Percentiles rank a stretch among this genome's conserved stretches.
Evolutionary conservation across 2,888 invertebrate species (phyloP).

Genomic region (Drosophila emarginata): DNA sequence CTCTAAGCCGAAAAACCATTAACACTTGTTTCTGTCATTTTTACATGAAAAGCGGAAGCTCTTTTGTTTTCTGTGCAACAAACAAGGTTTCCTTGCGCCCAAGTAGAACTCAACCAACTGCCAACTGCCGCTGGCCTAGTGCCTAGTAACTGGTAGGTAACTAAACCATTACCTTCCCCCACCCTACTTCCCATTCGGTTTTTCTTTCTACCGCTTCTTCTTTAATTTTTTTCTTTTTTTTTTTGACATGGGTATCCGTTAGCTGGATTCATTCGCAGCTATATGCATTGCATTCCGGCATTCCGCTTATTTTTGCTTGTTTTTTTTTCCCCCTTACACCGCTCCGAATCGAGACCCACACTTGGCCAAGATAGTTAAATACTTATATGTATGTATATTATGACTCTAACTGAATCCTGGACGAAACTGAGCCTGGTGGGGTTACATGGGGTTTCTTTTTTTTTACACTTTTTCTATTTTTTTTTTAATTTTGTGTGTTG

Average conservation of each 20-base stretch:
- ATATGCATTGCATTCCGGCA: conserved; percentile 44
- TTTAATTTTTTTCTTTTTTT: conserved; percentile 32
- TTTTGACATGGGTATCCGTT: conserved; percentile 74
- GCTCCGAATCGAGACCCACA: neutral
- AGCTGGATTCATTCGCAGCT: conserved; percentile 65
- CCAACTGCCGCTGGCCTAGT: conserved; percentile 56
- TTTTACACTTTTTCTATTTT: neutral
- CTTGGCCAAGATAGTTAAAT: conserved; percentile 41
- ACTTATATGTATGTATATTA: conserved; percentile 59
- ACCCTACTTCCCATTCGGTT: neutral
- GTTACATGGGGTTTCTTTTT: neutral
- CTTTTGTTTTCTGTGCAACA: conserved; percentile 76
- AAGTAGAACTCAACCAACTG: conserved; percentile 19
- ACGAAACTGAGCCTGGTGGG: neutral
- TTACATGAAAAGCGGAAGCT: conserved; percentile 76
- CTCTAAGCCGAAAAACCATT: conserved; percentile 72
- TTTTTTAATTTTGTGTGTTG: conserved; percentile 5
- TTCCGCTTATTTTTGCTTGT: conserved; percentile 56
- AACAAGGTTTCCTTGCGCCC: conserved; percentile 67
- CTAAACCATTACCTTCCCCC: neutral
- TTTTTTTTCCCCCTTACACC: conserved; percentile 33
- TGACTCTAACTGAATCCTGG: conserved; percentile 24
- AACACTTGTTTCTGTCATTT: conserved; percentile 77
- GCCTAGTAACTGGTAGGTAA: conserved; percentile 11
- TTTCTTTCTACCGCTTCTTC: neutral